Conservation (phyloP, 2,113 vertebrate genomes). For the Agapornis roseicollis region DNA sequence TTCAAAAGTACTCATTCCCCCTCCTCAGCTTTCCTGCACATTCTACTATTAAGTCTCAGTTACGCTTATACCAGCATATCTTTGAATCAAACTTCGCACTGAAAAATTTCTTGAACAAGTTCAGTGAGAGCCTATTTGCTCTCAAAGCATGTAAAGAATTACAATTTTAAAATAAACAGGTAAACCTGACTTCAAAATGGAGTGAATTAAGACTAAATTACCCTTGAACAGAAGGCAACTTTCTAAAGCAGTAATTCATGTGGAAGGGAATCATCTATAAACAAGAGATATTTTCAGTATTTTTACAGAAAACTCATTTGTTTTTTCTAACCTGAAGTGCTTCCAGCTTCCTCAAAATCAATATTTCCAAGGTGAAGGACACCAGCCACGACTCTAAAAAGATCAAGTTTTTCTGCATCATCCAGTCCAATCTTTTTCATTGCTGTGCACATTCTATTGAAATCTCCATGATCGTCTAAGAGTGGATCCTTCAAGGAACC, state of each 20-base stretch:
- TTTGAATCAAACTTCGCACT: background rate
- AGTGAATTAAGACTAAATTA: background rate
- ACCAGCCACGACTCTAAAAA: constrained; percentile 95
- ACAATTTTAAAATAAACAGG: background rate
- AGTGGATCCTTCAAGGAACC: constrained; percentile 94
- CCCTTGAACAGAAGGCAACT: background rate
- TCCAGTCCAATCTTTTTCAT: constrained; percentile 98
- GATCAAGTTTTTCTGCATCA: constrained; percentile 92
- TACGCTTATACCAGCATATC: rapidly evolving
- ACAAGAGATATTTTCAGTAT: background rate
- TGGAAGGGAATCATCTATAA: background rate
- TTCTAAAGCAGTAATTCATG: background rate
- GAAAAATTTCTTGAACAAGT: background rate
- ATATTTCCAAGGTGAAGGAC: constrained; percentile 97
- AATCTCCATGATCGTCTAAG: constrained; percentile 94
- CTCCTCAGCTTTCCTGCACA: background rate
- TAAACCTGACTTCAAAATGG: background rate
- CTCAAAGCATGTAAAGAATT: background rate
- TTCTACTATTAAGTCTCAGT: background rate
- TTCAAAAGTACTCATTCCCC: background rate
- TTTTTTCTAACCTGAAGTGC: constrained; percentile 86
- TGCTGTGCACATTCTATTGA: constrained; percentile 90
- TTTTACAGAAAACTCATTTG: background rate
- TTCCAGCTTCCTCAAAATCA: constrained; percentile 97
- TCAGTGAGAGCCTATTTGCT: background rate